Conservation (phyloP, 2,113 vertebrate genomes). For the Psittacula cyanocephala region DNA sequence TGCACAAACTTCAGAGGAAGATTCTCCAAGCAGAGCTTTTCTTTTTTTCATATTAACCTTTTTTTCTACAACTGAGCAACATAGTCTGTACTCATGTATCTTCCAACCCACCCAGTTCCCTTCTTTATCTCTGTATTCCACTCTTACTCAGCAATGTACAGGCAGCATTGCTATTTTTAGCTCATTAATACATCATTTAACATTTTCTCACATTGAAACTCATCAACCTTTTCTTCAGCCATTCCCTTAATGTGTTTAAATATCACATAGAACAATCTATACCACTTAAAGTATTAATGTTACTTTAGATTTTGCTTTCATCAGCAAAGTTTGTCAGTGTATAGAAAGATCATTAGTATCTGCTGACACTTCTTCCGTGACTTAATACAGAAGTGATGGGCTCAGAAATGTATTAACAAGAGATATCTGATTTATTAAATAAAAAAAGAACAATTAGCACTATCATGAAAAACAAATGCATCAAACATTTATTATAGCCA, state of each 20-base stretch:
- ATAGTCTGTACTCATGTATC: background rate
- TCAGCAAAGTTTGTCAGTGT: background rate
- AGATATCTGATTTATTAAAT: background rate
- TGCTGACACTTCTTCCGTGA: background rate
- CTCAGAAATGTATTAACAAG: background rate
- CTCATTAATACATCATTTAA: background rate
- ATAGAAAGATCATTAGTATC: background rate
- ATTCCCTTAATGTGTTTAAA: constrained; percentile 22
- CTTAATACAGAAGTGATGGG: background rate
- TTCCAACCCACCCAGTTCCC: background rate
- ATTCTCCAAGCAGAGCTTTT: background rate
- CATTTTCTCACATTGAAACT: constrained; percentile 16
- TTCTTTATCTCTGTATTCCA: background rate
- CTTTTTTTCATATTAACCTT: background rate
- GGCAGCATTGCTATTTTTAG: background rate
- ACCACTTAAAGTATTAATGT: constrained; percentile 14
- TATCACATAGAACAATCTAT: constrained; percentile 38
- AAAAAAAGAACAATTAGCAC: background rate
- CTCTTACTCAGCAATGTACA: background rate
- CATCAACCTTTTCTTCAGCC: background rate
- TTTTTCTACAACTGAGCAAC: background rate
- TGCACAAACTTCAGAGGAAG: background rate
- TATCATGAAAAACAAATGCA: background rate
- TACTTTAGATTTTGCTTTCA: constrained; percentile 14
- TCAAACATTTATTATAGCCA: background rate